phyloP scores from a whole-genome alignment of 1,140 invertebrate species.

The Drosophila persimilis region DNA sequence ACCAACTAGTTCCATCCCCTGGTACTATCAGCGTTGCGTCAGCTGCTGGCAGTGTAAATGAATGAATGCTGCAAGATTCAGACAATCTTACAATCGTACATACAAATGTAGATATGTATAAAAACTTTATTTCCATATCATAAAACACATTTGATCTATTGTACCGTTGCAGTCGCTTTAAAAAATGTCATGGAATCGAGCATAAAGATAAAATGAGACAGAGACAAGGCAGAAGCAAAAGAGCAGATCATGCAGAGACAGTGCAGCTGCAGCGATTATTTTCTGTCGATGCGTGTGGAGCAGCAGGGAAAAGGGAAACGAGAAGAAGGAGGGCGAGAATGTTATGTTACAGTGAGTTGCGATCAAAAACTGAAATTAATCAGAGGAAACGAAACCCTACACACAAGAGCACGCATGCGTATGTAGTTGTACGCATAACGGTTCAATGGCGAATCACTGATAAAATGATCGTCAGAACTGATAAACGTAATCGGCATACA shows the following conservation, averaged over 20 bases:
- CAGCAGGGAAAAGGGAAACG: not conserved
- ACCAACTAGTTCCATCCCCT: no score
- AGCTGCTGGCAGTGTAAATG: constrained; percentile 5
- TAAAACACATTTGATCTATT: constrained; percentile 12
- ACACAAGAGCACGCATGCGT: constrained; percentile 2
- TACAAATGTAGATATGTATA: not conserved
- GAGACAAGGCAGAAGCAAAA: not conserved
- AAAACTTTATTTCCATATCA: not conserved
- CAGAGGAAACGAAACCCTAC: constrained; percentile 11
- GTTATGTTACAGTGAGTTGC: constrained; percentile 61
- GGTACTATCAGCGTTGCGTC: constrained; percentile 5
- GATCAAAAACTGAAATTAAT: constrained; percentile 63
- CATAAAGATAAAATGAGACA: constrained; percentile 21
- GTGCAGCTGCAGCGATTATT: constrained; percentile 13
- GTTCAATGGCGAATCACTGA: constrained; percentile 56
- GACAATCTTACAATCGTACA: not conserved
- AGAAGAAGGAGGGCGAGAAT: not conserved
- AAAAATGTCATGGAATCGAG: constrained; percentile 23
- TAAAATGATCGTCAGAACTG: constrained; percentile 51
- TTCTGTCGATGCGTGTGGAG: constrained; percentile 27
- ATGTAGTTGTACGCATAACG: constrained; percentile 36
- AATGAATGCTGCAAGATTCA: constrained; percentile 17
- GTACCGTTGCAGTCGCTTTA: constrained; percentile 18
- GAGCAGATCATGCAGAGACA: constrained; percentile 1
- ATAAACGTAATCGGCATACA: constrained; percentile 40